Percentiles rank a stretch among this genome's conserved stretches.
Evolutionary conservation across 2,888 invertebrate genomes (phyloP).

Genomic region (Drosophila melanosoma): DNA sequence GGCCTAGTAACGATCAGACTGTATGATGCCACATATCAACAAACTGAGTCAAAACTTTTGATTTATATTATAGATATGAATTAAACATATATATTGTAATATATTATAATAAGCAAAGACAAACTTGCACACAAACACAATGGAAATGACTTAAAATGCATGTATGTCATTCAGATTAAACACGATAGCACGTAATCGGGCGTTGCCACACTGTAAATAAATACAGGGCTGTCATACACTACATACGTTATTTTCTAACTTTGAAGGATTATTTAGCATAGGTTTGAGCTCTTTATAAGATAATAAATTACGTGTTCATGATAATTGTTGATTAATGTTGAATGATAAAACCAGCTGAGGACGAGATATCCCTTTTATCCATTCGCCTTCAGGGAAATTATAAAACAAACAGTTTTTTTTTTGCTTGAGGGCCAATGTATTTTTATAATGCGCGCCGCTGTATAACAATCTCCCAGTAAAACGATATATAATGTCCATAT

Average conservation of each 20-base stretch:
- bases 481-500: neutral
- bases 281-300: neutral
- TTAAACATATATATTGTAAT: neutral
- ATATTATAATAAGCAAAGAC: neutral
- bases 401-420: neutral
- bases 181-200: neutral
- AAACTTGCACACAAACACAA: neutral
- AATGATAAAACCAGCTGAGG: neutral
- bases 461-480: neutral
- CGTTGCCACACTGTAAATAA: conserved; percentile 3
- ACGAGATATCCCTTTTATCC: neutral
- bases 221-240: conserved; percentile 10
- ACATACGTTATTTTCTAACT: neutral
- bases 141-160: neutral
- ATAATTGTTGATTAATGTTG: neutral
- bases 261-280: neutral
- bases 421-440: neutral
- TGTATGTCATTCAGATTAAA: conserved; percentile 8
- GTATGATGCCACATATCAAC: conserved; percentile 28
- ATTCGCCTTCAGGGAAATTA: neutral
- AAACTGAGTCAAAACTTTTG: neutral
- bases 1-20: conserved; percentile 28
- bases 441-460: neutral
- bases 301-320: neutral
- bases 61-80: neutral